Percentiles rank a stretch among this genome's conserved stretches.
phyloP scores from a whole-genome alignment of 1,140 invertebrate species.

The Diprion similis region DNA sequence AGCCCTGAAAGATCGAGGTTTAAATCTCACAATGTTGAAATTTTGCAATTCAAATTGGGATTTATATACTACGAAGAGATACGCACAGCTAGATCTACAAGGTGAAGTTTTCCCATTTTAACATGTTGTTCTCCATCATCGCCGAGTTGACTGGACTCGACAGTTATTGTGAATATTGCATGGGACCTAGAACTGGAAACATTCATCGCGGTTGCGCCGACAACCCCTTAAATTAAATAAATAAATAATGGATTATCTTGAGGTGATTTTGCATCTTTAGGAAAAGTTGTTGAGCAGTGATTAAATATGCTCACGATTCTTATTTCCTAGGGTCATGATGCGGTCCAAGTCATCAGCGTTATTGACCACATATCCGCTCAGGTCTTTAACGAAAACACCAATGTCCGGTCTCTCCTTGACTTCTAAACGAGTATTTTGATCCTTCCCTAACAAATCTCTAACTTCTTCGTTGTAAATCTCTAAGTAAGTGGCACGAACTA shows the following conservation, averaged over 20 bases:
- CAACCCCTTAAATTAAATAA: slow-evolving; percentile 59
- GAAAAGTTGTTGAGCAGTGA: not conserved
- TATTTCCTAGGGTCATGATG: slow-evolving; percentile 84
- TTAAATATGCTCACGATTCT: slow-evolving; percentile 67
- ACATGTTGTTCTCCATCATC: slow-evolving; percentile 70
- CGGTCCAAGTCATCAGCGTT: slow-evolving; percentile 83
- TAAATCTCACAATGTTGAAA: not conserved
- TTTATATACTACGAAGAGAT: not conserved
- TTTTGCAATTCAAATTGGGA: no score
- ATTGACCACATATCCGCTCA: slow-evolving; percentile 78
- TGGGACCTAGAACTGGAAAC: slow-evolving; percentile 84
- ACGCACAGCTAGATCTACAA: slow-evolving; percentile 82
- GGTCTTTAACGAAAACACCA: slow-evolving; percentile 84
- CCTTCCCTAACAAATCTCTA: slow-evolving; percentile 73
- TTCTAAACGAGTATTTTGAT: slow-evolving; percentile 66
- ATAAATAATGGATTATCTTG: slow-evolving; percentile 22
- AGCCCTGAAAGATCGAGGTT: slow-evolving; percentile 64
- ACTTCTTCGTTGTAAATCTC: slow-evolving; percentile 88
- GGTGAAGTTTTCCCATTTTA: slow-evolving; percentile 80
- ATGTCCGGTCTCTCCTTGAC: slow-evolving; percentile 81
- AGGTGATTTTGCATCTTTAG: slow-evolving; percentile 14
- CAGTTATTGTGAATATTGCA: slow-evolving; percentile 87
- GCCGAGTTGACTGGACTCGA: slow-evolving; percentile 78
- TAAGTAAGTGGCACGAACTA: slow-evolving; percentile 79
- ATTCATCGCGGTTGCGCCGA: slow-evolving; percentile 89